These are phyloP conservation scores for Listronotus bonariensis DNA, from an alignment of 1,140 invertebrate genomes.

Conservation along the genomic window DNA sequence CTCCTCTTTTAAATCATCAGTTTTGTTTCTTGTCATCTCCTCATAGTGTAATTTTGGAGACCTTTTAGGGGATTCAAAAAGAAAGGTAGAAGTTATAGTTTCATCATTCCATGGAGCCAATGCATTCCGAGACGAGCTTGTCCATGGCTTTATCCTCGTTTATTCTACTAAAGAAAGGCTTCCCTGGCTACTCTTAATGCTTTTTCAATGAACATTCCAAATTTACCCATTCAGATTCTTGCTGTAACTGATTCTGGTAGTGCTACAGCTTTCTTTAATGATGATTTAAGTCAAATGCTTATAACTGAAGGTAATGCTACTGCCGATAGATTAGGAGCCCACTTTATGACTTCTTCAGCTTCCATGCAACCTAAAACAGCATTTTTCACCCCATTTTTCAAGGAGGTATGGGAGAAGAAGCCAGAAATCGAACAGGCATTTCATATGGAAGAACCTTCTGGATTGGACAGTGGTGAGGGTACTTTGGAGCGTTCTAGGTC, in stretches of 20 bases:
- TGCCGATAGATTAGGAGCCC: constrained; percentile 88
- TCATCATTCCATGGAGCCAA: constrained; percentile 95
- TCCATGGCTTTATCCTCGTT: constrained; percentile 95
- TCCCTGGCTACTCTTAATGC: constrained; percentile 91
- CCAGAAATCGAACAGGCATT: constrained; percentile 93
- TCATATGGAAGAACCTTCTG: constrained; percentile 82
- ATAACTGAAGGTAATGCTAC: constrained; percentile 92
- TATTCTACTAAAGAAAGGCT: constrained; percentile 95
- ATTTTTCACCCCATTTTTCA: constrained; percentile 95
- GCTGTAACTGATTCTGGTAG: constrained; percentile 88
- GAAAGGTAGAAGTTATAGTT: constrained; percentile 89
- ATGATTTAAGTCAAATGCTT: constrained; percentile 84
- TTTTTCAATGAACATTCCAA: constrained; percentile 92
- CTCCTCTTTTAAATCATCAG: constrained; percentile 85
- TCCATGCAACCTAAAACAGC: constrained; percentile 85
- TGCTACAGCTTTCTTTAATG: constrained; percentile 86
- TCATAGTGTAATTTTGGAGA: constrained; percentile 87
- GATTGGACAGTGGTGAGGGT: constrained; percentile 70
- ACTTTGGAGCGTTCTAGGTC: constrained; percentile 69
- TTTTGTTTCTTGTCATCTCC: constrained; percentile 86
- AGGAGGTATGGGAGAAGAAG: constrained; percentile 94
- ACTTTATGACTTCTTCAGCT: constrained; percentile 87
- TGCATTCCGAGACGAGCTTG: constrained; percentile 88
- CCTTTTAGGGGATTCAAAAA: constrained; percentile 87
- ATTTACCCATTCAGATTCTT: constrained; percentile 93